These are phyloP conservation scores for Muscicapa comitata DNA, from an alignment of 2,797 vertebrate species.

Conservation along the genomic window DNA sequence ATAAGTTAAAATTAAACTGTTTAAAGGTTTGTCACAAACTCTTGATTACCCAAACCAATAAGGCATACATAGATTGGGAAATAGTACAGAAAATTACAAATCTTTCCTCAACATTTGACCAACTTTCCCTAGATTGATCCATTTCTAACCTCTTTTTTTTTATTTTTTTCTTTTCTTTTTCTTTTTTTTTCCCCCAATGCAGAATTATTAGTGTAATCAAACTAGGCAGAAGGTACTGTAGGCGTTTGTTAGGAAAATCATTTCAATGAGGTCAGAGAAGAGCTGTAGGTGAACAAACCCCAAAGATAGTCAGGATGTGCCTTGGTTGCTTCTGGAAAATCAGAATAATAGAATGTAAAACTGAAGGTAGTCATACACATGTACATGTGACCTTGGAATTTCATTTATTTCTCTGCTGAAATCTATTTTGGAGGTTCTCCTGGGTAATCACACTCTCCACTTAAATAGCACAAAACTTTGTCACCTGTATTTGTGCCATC, in stretches of 20 bases:
- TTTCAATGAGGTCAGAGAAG: neutral
- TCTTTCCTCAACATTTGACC: neutral
- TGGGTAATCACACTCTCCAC: neutral
- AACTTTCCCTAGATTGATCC: neutral
- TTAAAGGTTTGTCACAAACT: neutral
- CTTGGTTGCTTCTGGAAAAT: neutral
- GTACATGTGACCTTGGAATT: neutral
- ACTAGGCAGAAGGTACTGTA: neutral
- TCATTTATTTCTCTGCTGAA: neutral
- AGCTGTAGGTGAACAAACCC: neutral
- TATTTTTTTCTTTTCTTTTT: too few relatives aligned
- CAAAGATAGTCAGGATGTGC: neutral
- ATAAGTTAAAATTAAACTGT: conserved; percentile 4
- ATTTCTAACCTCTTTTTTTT: neutral
- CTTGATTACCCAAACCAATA: neutral
- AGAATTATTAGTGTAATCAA: neutral
- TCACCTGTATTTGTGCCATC: too few relatives aligned
- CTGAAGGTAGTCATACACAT: neutral
- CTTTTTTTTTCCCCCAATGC: neutral
- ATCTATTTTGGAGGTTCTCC: neutral
- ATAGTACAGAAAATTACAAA: neutral
- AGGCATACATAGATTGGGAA: neutral
- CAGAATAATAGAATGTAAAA: neutral
- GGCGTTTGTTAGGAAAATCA: neutral
- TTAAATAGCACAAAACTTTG: neutral